Evolutionary conservation across 2,888 invertebrate genomes (phyloP).

Genomic region (Pocota personata): DNA sequence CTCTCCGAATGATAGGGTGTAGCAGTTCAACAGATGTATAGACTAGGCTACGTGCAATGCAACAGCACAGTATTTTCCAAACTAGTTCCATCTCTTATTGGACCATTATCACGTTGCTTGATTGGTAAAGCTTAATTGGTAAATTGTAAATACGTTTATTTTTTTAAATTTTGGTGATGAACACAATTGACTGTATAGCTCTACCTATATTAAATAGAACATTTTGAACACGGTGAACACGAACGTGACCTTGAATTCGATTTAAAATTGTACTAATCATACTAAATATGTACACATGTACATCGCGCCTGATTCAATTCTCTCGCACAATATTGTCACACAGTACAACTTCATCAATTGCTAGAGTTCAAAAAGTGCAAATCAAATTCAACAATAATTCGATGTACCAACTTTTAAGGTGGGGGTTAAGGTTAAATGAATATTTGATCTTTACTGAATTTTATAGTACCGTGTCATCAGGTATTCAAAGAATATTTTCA

Average conservation of each 20-base stretch:
- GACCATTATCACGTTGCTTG: neutral
- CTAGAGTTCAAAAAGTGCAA: slow-evolving; percentile 1
- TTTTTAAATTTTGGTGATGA: neutral
- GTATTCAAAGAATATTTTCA: neutral
- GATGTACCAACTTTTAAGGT: slow-evolving; percentile 1
- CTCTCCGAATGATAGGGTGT: too few species aligned
- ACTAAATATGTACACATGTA: neutral
- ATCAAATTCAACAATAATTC: slow-evolving; percentile 2
- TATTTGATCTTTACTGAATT: neutral
- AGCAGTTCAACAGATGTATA: too few species aligned
- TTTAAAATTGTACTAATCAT: neutral
- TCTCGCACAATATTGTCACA: neutral
- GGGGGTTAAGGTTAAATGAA: slow-evolving; percentile 25
- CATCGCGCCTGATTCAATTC: neutral
- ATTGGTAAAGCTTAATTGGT: neutral
- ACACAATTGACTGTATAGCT: neutral
- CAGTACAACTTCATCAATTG: neutral
- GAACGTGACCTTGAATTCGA: slow-evolving; percentile 20
- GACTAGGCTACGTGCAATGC: too few species aligned
- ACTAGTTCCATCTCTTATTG: slow-evolving; percentile 9
- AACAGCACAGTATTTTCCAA: neutral
- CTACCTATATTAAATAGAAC: neutral
- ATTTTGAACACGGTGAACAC: neutral
- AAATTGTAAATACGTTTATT: neutral
- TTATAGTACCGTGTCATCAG: neutral